Evolutionary conservation across 2,888 invertebrate species (phyloP).

Genomic region (Lasioglossum oenotherae): DNA sequence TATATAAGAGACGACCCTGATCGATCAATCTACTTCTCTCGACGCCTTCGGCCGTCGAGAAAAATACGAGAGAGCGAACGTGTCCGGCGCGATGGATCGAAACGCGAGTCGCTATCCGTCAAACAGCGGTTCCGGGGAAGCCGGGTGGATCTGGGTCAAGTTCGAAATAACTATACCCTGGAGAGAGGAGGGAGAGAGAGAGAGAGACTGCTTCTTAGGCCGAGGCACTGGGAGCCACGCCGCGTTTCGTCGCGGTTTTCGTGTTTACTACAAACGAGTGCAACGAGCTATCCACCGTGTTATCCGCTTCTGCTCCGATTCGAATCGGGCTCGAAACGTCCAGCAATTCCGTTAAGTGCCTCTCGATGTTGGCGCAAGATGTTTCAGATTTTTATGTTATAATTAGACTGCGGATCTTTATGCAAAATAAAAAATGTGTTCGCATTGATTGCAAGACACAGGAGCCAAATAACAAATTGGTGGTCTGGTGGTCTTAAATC

Average conservation of each 20-base stretch:
- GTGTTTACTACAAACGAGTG: constrained; percentile 26
- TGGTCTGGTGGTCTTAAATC: no score
- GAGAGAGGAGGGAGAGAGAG: neutral
- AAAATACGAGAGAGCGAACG: constrained; percentile 19
- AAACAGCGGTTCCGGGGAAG: constrained; percentile 56
- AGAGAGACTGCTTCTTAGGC: neutral
- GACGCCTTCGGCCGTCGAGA: constrained; percentile 24
- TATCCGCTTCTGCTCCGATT: neutral
- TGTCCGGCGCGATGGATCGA: constrained; percentile 8
- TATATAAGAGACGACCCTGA: constrained; percentile 41
- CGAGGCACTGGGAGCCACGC: neutral
- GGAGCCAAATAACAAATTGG: no score
- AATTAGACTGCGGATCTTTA: no score
- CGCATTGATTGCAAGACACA: no score
- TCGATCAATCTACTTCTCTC: constrained; percentile 64
- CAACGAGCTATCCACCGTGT: neutral
- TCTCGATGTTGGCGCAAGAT: no score
- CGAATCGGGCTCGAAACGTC: neutral
- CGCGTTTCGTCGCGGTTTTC: constrained; percentile 24
- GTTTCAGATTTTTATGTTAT: no score
- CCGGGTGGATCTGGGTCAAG: constrained; percentile 74
- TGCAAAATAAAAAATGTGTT: no score
- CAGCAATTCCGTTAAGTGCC: neutral
- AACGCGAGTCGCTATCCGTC: constrained; percentile 39
- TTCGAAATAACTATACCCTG: constrained; percentile 75